Evolutionary conservation across 2,888 invertebrate genomes (phyloP), one percentile per base, ranked within the genome.

Genomic region (Hyposoter didymator): DNA sequence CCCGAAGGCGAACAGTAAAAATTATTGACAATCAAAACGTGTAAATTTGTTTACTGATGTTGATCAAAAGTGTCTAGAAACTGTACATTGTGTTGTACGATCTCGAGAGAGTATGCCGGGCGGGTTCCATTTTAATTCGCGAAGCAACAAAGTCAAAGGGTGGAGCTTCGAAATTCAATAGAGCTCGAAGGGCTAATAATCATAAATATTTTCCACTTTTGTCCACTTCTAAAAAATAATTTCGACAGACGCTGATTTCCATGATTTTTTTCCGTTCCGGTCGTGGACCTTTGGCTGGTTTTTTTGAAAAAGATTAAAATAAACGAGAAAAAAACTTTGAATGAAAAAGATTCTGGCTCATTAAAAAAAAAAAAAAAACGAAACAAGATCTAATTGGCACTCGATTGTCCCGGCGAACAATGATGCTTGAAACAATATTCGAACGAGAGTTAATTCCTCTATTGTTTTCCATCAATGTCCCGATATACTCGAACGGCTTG

Each of bases 401-500:
- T 47, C 75, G 14, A 7, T 47, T 22, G 62, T 22, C 2, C 43
- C 0, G 22, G 12, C n/a, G 78, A 70, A 45, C 43, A 39, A 43
- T n/a, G 59, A 70, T 55, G 59, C 45, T 72, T 22, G 70, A 72
- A 75, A 80, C 74, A 72, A 80, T 84, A 80, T 66, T 39, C 52
- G 47, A 75, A 70, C 45, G 75, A 70, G 59, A 76, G 85, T 88
- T 88, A 86, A 87, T 87, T 85, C 87, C 80, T 85, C 87, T 83
- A 89, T 88, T 88, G 86, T 87, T 87, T 86, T 74, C 82, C 87
- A 87, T 87, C 88, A 89, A 86, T 85, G 81, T 85, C 78, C 64
- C 19, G 32, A 22, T 62, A 72, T 45, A n/a, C 72, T 75, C 75
- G 64, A 70, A 64, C 28, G 74, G 52, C 47, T 32, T 59, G 17